phyloP scores from a whole-genome alignment of 2,113 vertebrate species.

The Tylochromis polylepis region DNA sequence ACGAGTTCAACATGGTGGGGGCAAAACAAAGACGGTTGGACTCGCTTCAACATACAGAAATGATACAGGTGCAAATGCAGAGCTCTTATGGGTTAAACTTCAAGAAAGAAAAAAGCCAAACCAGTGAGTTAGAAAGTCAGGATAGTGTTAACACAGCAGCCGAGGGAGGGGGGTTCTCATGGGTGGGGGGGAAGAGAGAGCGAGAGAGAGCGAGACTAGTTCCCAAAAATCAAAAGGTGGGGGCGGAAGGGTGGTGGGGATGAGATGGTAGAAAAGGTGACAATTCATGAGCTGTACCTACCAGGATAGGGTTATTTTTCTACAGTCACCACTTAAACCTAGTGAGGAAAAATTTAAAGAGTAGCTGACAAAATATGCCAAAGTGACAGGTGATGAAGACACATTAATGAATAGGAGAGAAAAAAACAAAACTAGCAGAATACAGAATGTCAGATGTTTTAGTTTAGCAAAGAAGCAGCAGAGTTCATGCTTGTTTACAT shows the following conservation, averaged over 20 bases:
- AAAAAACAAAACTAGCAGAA: slow-evolving; percentile 38
- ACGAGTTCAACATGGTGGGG: background rate
- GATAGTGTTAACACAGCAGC: slow-evolving; percentile 18
- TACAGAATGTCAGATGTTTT: slow-evolving; percentile 40
- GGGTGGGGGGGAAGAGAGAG: too few species aligned
- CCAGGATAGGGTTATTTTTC: slow-evolving; percentile 78
- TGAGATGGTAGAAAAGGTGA: slow-evolving; percentile 52
- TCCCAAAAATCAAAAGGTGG: background rate
- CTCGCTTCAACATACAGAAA: slow-evolving; percentile 71
- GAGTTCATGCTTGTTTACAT: slow-evolving; percentile 12
- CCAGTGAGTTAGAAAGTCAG: slow-evolving; percentile 51
- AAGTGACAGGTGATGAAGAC: slow-evolving; percentile 67
- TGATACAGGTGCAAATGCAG: slow-evolving; percentile 50
- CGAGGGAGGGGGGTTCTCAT: background rate
- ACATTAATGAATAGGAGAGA: slow-evolving; percentile 50
- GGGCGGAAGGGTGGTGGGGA: background rate
- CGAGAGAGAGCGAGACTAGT: too few species aligned
- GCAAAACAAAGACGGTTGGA: background rate
- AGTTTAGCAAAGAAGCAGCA: slow-evolving; percentile 9
- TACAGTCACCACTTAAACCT: slow-evolving; percentile 83
- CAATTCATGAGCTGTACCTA: slow-evolving; percentile 77
- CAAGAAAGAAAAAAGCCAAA: slow-evolving; percentile 12
- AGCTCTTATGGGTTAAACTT: slow-evolving; percentile 37
- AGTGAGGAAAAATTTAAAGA: slow-evolving; percentile 80
- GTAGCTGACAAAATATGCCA: slow-evolving; percentile 72